Evolutionary conservation across 2,888 invertebrate species (phyloP), one percentile per base, ranked within the genome.

Genomic region (Lithophane ornitopus): DNA sequence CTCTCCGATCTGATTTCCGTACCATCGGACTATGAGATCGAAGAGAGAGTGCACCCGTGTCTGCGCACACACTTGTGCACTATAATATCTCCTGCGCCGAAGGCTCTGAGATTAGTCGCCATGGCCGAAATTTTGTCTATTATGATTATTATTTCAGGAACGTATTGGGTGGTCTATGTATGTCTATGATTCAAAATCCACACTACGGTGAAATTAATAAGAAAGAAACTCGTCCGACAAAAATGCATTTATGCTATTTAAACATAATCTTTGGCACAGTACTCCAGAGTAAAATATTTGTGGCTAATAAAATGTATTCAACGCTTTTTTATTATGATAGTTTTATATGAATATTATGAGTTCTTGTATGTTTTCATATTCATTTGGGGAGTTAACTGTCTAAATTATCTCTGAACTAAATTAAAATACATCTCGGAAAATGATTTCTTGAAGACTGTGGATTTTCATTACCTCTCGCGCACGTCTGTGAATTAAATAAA

Each of bases 301-400:
- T 59, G 61, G 77, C 70, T 44, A 71, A 78, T 82, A 79, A 82
- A 86, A 86, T 70, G 16, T 62, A 70, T 70, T 65, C 54, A 74
- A 39, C 41, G 65, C 54, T 68, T 70, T 82, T 86, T 85, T 80
- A 85, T 80, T 76, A 79, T 85, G 85, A 85, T 78, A 82, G 83
- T 87, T 87, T 87, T 79, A 80, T 87, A 63, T 39, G 76, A 78
- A 66, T 76, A 56, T 85, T 68, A 82, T 82, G 77, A 72, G 71
- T 76, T 72, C 69, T 44, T 69, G 28, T 72, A 73, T 68, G 71
- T 77, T 74, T 72, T 80, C 59, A 68, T 63, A 65, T 39, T 74
- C 46, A 69, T 78, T 73, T 56, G 39, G 16, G 4, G 65, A 49
- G 66, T 80, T 70, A 74, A 66, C 62, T 70, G 11, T 67, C 28